Base-by-base conservation (phyloP, 2,113 vertebrate genomes). In the Macquaria australasica region DNA sequence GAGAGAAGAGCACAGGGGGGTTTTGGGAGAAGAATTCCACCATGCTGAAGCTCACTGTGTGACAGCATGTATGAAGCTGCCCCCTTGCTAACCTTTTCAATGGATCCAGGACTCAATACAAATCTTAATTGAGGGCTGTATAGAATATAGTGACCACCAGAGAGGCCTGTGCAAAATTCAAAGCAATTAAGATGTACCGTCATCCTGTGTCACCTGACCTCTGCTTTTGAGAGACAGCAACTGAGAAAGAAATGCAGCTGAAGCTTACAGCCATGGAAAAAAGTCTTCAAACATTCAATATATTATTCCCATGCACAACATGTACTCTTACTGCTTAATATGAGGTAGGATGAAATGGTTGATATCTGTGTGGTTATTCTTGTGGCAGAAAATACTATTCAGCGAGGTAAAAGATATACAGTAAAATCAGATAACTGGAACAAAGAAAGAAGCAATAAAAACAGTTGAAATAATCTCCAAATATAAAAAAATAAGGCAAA, bases 61-160 rank as follows among this genome's bases (percentile, higher is more conserved):
- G 73, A 73, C 84, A 71, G 85, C 79, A 20, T 86, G 88, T 88
- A 92, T 79, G 50, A 82, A 90, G 88, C 83, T 76, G 73, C 58
- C 68, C 68, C 84, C 70, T 73, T 2, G 21, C 58, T 50, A 69
- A 21, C 41, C 8, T 58, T 90, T 78, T 87, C 58, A 91, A 89
- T 76, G 23, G 77, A 37, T 67, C 8, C 68, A 11, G 63, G 62
- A 31, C 51, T 69, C 58, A 64, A 56, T 23, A 48, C 68, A 58
- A 53, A 73, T 75, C 77, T 62, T 23, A 77, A 76, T 11, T 69
- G 69, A 83, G 43, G 50, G 20, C 37, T 28, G 64, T 16, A 16
- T 3, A 43, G 73, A 89, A 84, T 79, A 75, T 12, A 60, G 73
- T 58, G 71, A 58, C 50, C 55, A 21, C 12, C 55, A 28, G 3